A percentile compares a stretch with the other conserved stretches of the same genome.
Evolutionary conservation across 1,140 invertebrate species (phyloP).

Genomic region (Ylistrum balloti): DNA sequence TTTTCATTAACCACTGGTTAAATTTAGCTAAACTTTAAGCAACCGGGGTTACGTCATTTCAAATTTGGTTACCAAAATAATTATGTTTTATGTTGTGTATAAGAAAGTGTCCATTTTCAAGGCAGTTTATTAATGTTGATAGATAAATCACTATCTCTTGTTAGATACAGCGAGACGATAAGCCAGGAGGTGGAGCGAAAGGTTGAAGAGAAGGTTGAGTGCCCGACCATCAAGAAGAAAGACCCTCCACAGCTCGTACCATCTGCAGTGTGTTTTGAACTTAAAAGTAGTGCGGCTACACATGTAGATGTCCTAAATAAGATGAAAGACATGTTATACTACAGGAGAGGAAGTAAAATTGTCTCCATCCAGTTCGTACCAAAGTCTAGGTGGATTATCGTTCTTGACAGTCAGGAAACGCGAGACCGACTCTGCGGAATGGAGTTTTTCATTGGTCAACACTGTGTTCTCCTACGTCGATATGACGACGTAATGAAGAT

Average conservation of each 20-base stretch:
- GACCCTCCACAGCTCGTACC: slow-evolving; percentile 58
- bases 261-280: slow-evolving; percentile 60
- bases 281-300: slow-evolving; percentile 49
- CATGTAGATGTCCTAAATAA: slow-evolving; percentile 58
- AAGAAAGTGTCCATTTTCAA: too few species aligned
- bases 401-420: slow-evolving; percentile 54
- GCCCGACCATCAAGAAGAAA: not conserved
- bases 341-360: slow-evolving; percentile 50
- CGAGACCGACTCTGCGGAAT: slow-evolving; percentile 51
- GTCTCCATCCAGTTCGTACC: slow-evolving; percentile 59
- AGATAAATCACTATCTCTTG: too few species aligned
- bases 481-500: slow-evolving; percentile 62
- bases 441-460: slow-evolving; percentile 52
- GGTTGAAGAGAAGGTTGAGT: not conserved
- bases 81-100: too few species aligned
- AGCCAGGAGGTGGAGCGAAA: slow-evolving; percentile 21
- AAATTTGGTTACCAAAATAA: too few species aligned
- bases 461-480: slow-evolving; percentile 43
- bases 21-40: too few species aligned
- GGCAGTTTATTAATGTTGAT: too few species aligned
- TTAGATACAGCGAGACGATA: not conserved
- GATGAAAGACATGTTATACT: slow-evolving; percentile 47
- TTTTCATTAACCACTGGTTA: too few species aligned
- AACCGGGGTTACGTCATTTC: too few species aligned
- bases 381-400: slow-evolving; percentile 59